A percentile compares a stretch with the other conserved stretches of the same genome.
Evolutionary conservation across 2,113 vertebrate genomes (phyloP).

Genomic region (Entelurus aequoreus): DNA sequence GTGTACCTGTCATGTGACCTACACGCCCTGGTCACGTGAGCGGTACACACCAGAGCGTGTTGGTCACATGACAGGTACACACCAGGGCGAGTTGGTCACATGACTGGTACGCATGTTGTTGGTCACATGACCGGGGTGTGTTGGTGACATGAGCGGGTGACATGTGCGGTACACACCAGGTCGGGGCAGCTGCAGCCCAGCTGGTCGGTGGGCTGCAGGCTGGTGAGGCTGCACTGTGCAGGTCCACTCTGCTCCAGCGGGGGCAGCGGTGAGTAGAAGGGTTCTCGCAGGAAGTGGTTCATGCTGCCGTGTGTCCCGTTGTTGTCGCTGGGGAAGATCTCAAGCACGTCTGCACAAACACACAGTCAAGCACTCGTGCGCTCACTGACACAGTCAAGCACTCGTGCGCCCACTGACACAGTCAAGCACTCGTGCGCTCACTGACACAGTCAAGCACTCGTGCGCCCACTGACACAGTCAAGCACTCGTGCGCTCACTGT

Average conservation of each 20-base stretch:
- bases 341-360: slow-evolving; percentile 59
- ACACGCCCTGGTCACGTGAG: no score
- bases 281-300: slow-evolving; percentile 67
- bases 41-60: no score
- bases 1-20: no score
- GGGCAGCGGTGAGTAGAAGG: slow-evolving; percentile 35
- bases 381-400: neutral
- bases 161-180: neutral
- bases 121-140: no score
- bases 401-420: neutral
- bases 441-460: neutral
- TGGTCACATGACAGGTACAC: no score
- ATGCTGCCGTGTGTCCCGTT: slow-evolving; percentile 76
- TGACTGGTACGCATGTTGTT: no score
- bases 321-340: slow-evolving; percentile 63
- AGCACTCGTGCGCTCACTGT: neutral
- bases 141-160: no score
- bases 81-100: no score
- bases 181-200: slow-evolving; percentile 62
- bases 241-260: slow-evolving; percentile 53
- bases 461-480: neutral
- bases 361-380: neutral
- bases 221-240: slow-evolving; percentile 34
- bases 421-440: neutral
- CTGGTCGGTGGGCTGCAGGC: slow-evolving; percentile 38